Percentiles rank a stretch among this genome's conserved stretches.
These are phyloP conservation scores for Cryptotis parvus DNA, from an alignment of 2,113 vertebrate species.

Conservation along the genomic window DNA sequence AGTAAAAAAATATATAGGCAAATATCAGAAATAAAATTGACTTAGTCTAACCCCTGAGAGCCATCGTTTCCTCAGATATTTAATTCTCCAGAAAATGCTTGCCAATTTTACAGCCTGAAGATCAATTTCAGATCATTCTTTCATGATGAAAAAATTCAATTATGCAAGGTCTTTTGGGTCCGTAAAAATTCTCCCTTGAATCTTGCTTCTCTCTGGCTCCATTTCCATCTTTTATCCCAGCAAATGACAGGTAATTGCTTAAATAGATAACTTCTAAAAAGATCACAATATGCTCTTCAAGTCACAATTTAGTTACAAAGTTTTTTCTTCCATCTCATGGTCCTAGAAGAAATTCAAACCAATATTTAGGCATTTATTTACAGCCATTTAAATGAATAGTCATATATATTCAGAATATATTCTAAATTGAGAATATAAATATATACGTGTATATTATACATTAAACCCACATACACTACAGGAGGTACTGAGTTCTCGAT, in stretches of 20 bases:
- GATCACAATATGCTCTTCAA: slow-evolving; percentile 72
- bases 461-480: not conserved
- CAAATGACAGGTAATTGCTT: slow-evolving; percentile 74
- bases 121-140: slow-evolving; percentile 76
- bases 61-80: slow-evolving; percentile 64
- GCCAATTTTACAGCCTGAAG: slow-evolving; percentile 71
- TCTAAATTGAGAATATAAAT: not conserved
- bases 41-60: slow-evolving; percentile 44
- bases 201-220: slow-evolving; percentile 40
- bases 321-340: slow-evolving; percentile 60
- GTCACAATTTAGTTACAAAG: slow-evolving; percentile 63
- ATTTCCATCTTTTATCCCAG: slow-evolving; percentile 72
- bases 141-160: slow-evolving; percentile 73
- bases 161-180: slow-evolving; percentile 67
- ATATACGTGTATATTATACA: not conserved
- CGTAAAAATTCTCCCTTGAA: slow-evolving; percentile 45
- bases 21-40: slow-evolving; percentile 61
- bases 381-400: slow-evolving; percentile 30
- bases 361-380: slow-evolving; percentile 56
- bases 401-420: not conserved
- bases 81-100: slow-evolving; percentile 63
- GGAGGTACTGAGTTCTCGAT: not conserved
- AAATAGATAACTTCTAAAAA: slow-evolving; percentile 80
- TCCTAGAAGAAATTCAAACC: slow-evolving; percentile 70
- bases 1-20: not conserved